Percentiles rank a stretch among this genome's conserved stretches.
phyloP scores from a whole-genome alignment of 2,888 invertebrate species.

The Drosophila prostipennis region DNA sequence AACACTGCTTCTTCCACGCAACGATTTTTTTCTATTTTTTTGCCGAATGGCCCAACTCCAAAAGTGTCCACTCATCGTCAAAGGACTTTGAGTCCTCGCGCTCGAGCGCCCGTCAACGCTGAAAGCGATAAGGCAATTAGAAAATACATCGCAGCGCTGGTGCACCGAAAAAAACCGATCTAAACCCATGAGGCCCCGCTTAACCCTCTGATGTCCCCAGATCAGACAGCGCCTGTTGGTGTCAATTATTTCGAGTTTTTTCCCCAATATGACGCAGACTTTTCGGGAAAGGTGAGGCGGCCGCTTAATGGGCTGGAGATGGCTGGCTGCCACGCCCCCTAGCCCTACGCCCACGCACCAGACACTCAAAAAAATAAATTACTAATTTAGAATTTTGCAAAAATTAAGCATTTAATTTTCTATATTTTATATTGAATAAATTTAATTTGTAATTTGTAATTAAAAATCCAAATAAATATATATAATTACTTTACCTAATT shows the following conservation, averaged over 20 bases:
- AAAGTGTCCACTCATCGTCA: conserved; percentile 74
- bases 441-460: too few relatives aligned
- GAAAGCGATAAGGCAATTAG: conserved; percentile 83
- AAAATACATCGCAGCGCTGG: conserved; percentile 44
- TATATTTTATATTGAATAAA: background rate
- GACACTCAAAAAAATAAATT: conserved; percentile 1
- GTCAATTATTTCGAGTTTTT: conserved; percentile 38
- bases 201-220: background rate
- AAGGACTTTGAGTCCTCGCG: conserved; percentile 69
- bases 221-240: conserved; percentile 40
- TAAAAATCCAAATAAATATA: too few relatives aligned
- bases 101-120: conserved; percentile 66
- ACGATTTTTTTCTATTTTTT: background rate
- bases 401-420: too few relatives aligned
- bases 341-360: background rate
- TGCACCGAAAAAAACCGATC: conserved; percentile 30
- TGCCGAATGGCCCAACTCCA: conserved; percentile 31
- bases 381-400: too few relatives aligned
- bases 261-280: conserved; percentile 53
- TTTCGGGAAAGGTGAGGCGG: conserved; percentile 29
- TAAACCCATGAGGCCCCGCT: conserved; percentile 11
- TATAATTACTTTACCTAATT: too few relatives aligned
- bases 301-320: conserved; percentile 65
- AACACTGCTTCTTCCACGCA: conserved; percentile 37
- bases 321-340: conserved; percentile 55